Evolutionary conservation across 2,113 vertebrate genomes (phyloP).

Genomic region (Cynocephalus volans): DNA sequence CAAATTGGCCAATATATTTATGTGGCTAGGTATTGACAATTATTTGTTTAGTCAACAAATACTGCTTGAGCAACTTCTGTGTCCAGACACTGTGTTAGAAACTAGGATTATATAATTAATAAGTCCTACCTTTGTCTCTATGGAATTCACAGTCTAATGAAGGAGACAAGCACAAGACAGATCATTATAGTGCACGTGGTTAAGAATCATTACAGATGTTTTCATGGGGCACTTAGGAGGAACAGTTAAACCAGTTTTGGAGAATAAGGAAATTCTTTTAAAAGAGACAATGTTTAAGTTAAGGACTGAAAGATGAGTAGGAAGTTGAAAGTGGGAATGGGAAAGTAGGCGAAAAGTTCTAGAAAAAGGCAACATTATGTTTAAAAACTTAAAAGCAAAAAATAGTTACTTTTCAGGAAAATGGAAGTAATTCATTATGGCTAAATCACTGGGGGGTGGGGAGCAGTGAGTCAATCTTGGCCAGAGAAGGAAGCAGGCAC

Average conservation of each 20-base stretch:
- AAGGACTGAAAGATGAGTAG: constrained; percentile 47
- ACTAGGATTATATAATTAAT: background rate
- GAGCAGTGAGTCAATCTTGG: background rate
- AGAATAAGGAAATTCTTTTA: constrained; percentile 48
- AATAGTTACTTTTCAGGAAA: background rate
- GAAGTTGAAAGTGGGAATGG: constrained; percentile 32
- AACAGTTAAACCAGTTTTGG: background rate
- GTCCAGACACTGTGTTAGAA: constrained; percentile 30
- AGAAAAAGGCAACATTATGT: constrained; percentile 38
- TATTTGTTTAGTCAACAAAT: constrained; percentile 1
- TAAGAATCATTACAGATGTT: background rate
- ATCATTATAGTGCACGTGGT: background rate
- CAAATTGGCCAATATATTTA: background rate
- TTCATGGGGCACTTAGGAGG: background rate
- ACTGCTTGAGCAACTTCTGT: constrained; percentile 31
- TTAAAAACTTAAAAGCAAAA: constrained; percentile 38
- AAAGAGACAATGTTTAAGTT: constrained; percentile 31
- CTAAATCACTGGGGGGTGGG: background rate
- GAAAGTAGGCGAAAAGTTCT: background rate
- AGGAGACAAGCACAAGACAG: background rate
- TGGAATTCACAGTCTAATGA: background rate
- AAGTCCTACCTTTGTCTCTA: background rate
- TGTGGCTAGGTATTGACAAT: constrained; percentile 18
- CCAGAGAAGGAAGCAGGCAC: background rate
- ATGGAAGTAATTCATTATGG: background rate